A percentile compares a stretch with the other conserved stretches of the same genome.
These are phyloP conservation scores for Hirtodrosophila histrioides DNA, from an alignment of 2,888 invertebrate genomes.

Conservation along the genomic window DNA sequence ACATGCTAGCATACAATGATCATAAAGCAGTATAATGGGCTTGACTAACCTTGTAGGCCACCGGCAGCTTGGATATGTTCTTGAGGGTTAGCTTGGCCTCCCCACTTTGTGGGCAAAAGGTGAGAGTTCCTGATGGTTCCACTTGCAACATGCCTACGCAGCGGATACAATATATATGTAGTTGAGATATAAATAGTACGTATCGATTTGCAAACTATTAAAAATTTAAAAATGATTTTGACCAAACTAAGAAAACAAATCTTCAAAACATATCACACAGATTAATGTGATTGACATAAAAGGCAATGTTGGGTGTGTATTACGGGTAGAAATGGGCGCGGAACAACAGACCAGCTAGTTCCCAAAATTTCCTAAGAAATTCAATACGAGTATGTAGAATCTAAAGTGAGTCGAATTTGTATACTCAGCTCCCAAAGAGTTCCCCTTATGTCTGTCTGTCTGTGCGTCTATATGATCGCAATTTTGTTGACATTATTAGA, in stretches of 20 bases:
- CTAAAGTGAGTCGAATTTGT: too few species aligned
- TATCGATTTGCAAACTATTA: constrained; percentile 22
- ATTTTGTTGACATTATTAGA: too few species aligned
- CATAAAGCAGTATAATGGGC: constrained; percentile 10
- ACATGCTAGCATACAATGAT: too few species aligned
- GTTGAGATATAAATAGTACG: constrained; percentile 9
- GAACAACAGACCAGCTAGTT: too few species aligned
- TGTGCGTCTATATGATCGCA: too few species aligned
- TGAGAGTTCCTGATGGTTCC: constrained; percentile 89
- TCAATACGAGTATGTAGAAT: too few species aligned
- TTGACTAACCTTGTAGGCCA: constrained; percentile 88
- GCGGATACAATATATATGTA: constrained; percentile 28
- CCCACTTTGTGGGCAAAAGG: constrained; percentile 86
- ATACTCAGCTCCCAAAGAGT: too few species aligned
- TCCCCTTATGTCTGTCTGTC: too few species aligned
- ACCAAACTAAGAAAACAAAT: constrained; percentile 15
- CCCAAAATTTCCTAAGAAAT: too few species aligned
- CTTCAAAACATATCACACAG: constrained; percentile 6
- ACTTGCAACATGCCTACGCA: constrained; percentile 86
- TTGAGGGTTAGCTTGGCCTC: constrained; percentile 87
- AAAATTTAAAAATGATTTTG: constrained; percentile 30
- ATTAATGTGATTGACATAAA: constrained; percentile 27
- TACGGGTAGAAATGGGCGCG: too few species aligned
- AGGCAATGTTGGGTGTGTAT: constrained; percentile 24
- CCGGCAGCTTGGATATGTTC: constrained; percentile 87